phyloP scores from a whole-genome alignment of 2,797 vertebrate species.

The Sebastes steindachneri region DNA sequence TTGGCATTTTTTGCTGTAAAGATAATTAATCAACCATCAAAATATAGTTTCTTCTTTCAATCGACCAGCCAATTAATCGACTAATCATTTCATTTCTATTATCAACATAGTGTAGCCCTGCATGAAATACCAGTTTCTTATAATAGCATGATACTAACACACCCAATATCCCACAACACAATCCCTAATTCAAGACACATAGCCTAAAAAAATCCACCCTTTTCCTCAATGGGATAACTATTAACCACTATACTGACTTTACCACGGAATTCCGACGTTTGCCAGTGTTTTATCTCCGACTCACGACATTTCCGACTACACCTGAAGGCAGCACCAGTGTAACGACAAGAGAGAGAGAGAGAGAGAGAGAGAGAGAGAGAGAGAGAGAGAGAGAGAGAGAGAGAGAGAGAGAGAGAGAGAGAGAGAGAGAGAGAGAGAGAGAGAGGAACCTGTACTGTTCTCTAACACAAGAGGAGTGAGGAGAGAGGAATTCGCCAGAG shows the following conservation, averaged over 20 bases:
- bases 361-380: not conserved
- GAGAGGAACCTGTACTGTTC: constrained; percentile 81
- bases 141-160: not conserved
- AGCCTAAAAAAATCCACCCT: too few species aligned
- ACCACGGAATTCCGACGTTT: not conserved
- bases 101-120: not conserved
- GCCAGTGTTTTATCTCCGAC: not conserved
- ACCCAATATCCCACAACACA: not conserved
- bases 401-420: constrained; percentile 29
- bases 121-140: too few species aligned
- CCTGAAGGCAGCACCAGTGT: constrained; percentile 78
- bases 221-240: too few species aligned
- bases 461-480: constrained; percentile 40
- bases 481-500: constrained; percentile 69
- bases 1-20: not conserved
- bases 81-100: not conserved
- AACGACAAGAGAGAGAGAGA: constrained; percentile 73
- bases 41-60: not conserved
- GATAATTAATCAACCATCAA: not conserved
- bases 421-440: constrained; percentile 48
- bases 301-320: constrained; percentile 40
- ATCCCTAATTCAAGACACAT: not conserved
- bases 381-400: constrained; percentile 11
- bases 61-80: not conserved
- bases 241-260: not conserved